Base-by-base conservation (phyloP, 2,797 vertebrate species). In the Neosilurus mollespiculum region DNA sequence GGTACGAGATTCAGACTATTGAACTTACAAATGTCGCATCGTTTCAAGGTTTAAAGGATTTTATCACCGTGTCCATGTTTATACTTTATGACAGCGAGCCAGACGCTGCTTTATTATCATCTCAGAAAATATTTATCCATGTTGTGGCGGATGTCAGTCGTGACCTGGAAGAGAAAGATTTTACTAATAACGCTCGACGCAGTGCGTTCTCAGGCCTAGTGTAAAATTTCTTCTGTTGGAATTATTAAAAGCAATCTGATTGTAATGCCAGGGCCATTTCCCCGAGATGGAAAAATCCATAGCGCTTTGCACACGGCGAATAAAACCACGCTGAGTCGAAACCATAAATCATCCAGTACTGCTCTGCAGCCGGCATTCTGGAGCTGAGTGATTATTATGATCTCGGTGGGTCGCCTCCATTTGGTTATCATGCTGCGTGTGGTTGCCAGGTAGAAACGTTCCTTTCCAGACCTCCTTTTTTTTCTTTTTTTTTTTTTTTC, bases 361-460 rank as follows among this genome's bases (percentile, higher is more conserved):
- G 30, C 58, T 49, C 69, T 10, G 24, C 49, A 59, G 34, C 78
- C 51, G 26, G 54, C 43, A 14, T 43, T 64, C 54, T 51, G 22
- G 59, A 79, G 61, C 37, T 62, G 51, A 58, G 85, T 53, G 82
- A 88, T 88, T 84, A 83, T 88, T 85, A 86, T 81, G 53, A 88
- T 82, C 82, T 70, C 83, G 0, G 30, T 65, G 78, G 43, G 85
- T 83, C 82, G 81, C 65, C 85, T 83, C 56, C 49, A 64, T 78
- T 77, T 18, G 73, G 73, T 64, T 24, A 81, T 20, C 18, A 9
- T 62, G 51, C 86, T 87, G 81, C 87, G 81, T 87, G 84, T n/a
- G 15, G 90, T 90, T 87, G 89, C 88, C 85, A 82, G 77, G 82
- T 83, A 84, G 86, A 83, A 79, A 81, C 86, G 80, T 87, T 59